These are phyloP conservation scores for Montipora cactus DNA, from an alignment of 64 coral and sea anemone species.

Conservation along the genomic window DNA sequence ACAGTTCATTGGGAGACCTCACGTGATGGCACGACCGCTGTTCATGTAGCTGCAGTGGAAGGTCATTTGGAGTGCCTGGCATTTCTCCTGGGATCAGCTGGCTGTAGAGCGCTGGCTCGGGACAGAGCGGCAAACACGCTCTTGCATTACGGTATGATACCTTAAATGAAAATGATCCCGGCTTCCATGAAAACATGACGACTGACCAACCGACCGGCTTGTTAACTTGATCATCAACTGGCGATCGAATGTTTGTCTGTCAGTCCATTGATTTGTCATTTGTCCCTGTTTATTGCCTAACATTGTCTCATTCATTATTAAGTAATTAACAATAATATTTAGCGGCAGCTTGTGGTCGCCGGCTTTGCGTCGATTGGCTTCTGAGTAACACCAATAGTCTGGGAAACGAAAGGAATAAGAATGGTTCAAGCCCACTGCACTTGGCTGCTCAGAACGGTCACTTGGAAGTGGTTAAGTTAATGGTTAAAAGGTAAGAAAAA, in stretches of 20 bases:
- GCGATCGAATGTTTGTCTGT: neutral
- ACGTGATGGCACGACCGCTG: slow-evolving; percentile 92
- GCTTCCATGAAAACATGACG: neutral
- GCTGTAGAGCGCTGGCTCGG: slow-evolving; percentile 70
- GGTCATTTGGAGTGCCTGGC: slow-evolving; percentile 84
- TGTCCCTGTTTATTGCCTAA: no score
- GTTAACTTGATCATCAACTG: neutral
- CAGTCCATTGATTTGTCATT: no score
- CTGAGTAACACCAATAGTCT: slow-evolving; percentile 59
- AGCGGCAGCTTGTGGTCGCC: slow-evolving; percentile 88
- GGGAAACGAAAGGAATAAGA: slow-evolving; percentile 77
- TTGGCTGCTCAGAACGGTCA: slow-evolving; percentile 92
- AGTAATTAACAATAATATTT: neutral
- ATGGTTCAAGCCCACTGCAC: slow-evolving; percentile 78
- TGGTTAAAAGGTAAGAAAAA: slow-evolving; percentile 65
- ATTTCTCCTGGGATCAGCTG: slow-evolving; percentile 75
- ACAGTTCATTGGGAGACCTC: slow-evolving; percentile 69
- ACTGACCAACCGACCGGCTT: neutral
- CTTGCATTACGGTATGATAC: slow-evolving; percentile 80
- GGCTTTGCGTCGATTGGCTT: slow-evolving; percentile 89
- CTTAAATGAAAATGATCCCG: no score
- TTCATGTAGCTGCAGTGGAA: slow-evolving; percentile 84
- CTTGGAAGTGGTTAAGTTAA: slow-evolving; percentile 86
- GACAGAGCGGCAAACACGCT: slow-evolving; percentile 75
- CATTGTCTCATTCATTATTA: neutral